Evolutionary conservation across 1,140 invertebrate genomes (phyloP), one percentile per base, ranked within the genome.

Genomic region (Drosophila fuyamai): DNA sequence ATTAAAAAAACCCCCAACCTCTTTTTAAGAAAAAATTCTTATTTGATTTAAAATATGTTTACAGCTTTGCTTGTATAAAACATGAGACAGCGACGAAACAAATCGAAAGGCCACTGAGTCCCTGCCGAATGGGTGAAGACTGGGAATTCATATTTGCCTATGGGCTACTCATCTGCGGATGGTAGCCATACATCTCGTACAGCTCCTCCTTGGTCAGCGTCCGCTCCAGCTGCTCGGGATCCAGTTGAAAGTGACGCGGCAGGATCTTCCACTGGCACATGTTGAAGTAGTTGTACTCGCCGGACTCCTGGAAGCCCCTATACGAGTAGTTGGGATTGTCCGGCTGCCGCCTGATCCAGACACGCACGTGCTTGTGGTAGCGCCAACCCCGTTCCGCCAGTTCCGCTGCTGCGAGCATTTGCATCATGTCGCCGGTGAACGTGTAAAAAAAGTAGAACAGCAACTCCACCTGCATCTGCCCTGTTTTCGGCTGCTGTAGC

Each of bases 211-310:
- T 84, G 47, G 81, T 68, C 8, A 81, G 23, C 9, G 84, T 89
- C 3, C 70, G 57, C 14, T 89, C 84, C 35, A 89, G 23, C 5
- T 79, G 53, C 0, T 73, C 62, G 46, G 80, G 74, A 9, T 58
- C 44, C 12, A 89, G 59, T 16, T 81, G 48, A n/a, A 89, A 89
- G 16, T 66, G 47, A 0, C 81, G 77, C 0, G 68, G 47, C 38
- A 75, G 16, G 7, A 89, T 75, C 29, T 60, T 47, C 84, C 84
- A 89, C 18, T 81, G 70, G 5, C 66, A 46, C 73, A 79, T 75
- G 35, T 89, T 89, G 16, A 89, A 89, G 16, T 90, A 89, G 43
- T 89, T 85, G 47, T 84, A 89, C 14, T 90, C 84, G 1, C 84
- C 84, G 4, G 57, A 59, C 46, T 90, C 84, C 44, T 72, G 74